phyloP scores from a whole-genome alignment of 1,140 invertebrate species.

The Eubasilissa regina region DNA sequence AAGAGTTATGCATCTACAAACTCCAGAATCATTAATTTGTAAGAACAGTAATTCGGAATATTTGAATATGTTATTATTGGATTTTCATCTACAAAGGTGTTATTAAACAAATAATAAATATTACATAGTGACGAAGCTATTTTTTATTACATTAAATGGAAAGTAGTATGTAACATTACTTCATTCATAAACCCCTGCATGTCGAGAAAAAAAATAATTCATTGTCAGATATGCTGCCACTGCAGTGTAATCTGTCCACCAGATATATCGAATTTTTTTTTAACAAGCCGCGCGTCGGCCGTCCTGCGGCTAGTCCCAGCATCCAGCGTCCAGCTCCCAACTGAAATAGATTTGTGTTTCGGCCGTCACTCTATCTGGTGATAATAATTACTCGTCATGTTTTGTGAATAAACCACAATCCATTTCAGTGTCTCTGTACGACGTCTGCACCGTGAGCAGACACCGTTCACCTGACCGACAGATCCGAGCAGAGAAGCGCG shows the following conservation, averaged over 20 bases:
- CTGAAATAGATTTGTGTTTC: conserved; percentile 41
- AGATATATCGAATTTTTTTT: conserved; percentile 26
- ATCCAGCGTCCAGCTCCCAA: neutral
- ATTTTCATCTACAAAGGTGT: no score
- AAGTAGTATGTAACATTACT: no score
- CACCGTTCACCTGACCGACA: neutral
- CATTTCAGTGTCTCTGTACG: conserved; percentile 35
- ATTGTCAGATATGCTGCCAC: no score
- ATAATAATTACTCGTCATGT: conserved; percentile 43
- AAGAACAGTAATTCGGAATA: no score
- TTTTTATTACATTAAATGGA: no score
- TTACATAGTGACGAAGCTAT: no score
- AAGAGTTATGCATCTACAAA: no score
- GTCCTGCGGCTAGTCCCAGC: conserved; percentile 22
- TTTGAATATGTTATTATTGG: no score
- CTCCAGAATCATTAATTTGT: no score
- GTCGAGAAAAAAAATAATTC: no score
- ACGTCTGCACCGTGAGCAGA: conserved; percentile 8
- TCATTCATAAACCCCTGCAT: no score
- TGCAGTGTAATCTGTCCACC: conserved; percentile 1
- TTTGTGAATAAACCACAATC: conserved; percentile 47
- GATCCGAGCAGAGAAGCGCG: neutral
- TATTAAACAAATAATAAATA: no score
- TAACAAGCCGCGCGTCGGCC: conserved; percentile 16
- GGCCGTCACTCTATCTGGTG: conserved; percentile 25